Evolutionary conservation across 1,140 invertebrate species (phyloP).

Genomic region (Leptinotarsa lineolata): DNA sequence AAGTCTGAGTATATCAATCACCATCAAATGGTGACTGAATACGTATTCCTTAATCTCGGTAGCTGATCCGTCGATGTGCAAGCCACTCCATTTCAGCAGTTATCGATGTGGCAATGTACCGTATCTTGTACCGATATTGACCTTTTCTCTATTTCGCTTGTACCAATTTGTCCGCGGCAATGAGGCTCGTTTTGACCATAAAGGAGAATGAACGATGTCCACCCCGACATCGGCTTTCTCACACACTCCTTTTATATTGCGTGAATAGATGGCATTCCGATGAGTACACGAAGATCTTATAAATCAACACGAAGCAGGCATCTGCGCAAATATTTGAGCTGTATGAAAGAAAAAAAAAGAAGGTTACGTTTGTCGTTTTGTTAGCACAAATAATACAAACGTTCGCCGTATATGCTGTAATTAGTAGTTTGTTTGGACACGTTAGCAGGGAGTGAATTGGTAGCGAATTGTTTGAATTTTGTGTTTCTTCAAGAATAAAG

Average conservation of each 20-base stretch:
- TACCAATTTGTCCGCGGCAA: conserved; percentile 5
- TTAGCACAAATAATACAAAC: neutral
- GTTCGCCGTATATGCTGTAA: no score
- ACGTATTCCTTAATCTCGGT: neutral
- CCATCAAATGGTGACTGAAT: no score
- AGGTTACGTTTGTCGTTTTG: neutral
- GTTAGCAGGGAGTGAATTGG: neutral
- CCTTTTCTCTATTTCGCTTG: neutral
- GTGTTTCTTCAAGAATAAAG: no score
- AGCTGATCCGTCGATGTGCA: neutral
- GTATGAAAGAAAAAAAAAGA: neutral
- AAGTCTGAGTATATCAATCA: no score
- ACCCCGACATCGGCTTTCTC: conserved; percentile 19
- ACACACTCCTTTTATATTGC: neutral
- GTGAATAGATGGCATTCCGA: conserved; percentile 4
- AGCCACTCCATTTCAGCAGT: neutral
- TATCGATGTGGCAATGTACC: conserved; percentile 6
- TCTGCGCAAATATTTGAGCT: neutral
- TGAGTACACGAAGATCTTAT: neutral
- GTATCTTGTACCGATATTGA: conserved; percentile 8
- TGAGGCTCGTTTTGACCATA: conserved; percentile 7
- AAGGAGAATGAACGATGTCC: conserved; percentile 10
- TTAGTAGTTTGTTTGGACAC: neutral
- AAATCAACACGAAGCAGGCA: conserved; percentile 8
- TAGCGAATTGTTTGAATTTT: neutral